A percentile compares a stretch with the other conserved stretches of the same genome.
phyloP scores from a whole-genome alignment of 1,140 invertebrate genomes.

The Halotydeus destructor region DNA sequence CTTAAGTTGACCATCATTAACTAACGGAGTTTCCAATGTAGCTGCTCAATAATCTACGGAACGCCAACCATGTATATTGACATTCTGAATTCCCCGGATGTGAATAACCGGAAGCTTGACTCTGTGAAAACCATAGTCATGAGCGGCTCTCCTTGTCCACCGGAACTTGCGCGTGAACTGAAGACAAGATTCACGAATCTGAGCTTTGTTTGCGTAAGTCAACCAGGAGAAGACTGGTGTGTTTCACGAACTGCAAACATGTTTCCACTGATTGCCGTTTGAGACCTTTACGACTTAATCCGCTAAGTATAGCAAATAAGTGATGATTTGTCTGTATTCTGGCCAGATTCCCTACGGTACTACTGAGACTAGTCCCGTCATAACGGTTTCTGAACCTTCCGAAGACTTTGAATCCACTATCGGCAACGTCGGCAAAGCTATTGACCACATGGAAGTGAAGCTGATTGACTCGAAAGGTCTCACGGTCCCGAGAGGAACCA shows the following conservation, averaged over 20 bases:
- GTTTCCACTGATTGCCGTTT: too few relatives aligned
- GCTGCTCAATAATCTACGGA: constrained; percentile 57
- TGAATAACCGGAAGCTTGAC: constrained; percentile 13
- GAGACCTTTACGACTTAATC: too few relatives aligned
- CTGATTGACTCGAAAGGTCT: constrained; percentile 38
- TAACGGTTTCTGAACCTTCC: constrained; percentile 38
- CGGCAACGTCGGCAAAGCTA: constrained; percentile 50
- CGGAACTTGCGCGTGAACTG: constrained; percentile 42
- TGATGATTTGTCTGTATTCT: constrained; percentile 60
- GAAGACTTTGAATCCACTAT: constrained; percentile 42
- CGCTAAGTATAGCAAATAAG: too few relatives aligned
- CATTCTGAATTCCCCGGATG: constrained; percentile 32
- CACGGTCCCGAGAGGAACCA: constrained; percentile 42
- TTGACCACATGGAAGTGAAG: constrained; percentile 53
- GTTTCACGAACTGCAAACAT: too few relatives aligned
- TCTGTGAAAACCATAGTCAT: constrained; percentile 25
- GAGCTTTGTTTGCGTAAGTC: too few relatives aligned
- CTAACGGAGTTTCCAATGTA: constrained; percentile 20
- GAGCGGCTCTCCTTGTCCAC: constrained; percentile 52
- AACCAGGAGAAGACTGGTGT: too few relatives aligned
- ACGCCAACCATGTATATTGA: constrained; percentile 95
- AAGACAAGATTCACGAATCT: constrained; percentile 18
- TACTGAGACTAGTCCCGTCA: constrained; percentile 58
- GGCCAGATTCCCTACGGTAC: constrained; percentile 74
- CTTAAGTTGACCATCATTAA: background rate